phyloP scores from a whole-genome alignment of 2,888 invertebrate species.

The Pterobdella sp. region DNA sequence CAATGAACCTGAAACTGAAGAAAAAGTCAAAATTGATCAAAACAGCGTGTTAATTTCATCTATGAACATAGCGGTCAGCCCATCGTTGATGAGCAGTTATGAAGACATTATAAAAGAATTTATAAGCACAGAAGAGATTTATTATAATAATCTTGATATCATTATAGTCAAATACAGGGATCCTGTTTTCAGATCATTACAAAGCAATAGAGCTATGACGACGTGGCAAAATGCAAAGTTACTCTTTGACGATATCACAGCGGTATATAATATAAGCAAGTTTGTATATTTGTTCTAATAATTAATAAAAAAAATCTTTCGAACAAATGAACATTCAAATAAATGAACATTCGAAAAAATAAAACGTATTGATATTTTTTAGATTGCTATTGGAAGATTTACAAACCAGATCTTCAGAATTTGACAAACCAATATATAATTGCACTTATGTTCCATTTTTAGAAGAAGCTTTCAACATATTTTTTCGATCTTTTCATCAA shows the following conservation, averaged over 20 bases:
- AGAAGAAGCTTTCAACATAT: background rate
- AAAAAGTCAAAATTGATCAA: too few species aligned
- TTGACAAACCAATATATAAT: background rate
- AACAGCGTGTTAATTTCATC: too few species aligned
- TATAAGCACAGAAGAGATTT: slow-evolving; percentile 2
- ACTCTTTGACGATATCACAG: slow-evolving; percentile 20
- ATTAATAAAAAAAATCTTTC: too few species aligned
- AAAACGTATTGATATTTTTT: too few species aligned
- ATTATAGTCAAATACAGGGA: slow-evolving; percentile 4
- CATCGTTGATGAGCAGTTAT: too few species aligned
- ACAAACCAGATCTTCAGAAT: background rate
- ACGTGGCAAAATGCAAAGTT: slow-evolving; percentile 27
- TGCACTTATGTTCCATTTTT: background rate
- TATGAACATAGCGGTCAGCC: too few species aligned
- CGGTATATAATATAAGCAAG: slow-evolving; percentile 18
- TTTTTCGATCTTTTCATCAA: background rate
- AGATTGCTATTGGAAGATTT: slow-evolving; percentile 20
- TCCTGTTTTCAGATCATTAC: slow-evolving; percentile 8
- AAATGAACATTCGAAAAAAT: background rate
- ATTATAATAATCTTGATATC: background rate
- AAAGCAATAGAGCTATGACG: slow-evolving; percentile 14
- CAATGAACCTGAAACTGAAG: too few species aligned
- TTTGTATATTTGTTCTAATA: background rate
- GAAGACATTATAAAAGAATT: background rate
- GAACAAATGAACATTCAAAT: too few species aligned